A percentile compares a stretch with the other conserved stretches of the same genome.
Evolutionary conservation across 2,797 vertebrate species (phyloP).

Genomic region (Poecilia velifera): DNA sequence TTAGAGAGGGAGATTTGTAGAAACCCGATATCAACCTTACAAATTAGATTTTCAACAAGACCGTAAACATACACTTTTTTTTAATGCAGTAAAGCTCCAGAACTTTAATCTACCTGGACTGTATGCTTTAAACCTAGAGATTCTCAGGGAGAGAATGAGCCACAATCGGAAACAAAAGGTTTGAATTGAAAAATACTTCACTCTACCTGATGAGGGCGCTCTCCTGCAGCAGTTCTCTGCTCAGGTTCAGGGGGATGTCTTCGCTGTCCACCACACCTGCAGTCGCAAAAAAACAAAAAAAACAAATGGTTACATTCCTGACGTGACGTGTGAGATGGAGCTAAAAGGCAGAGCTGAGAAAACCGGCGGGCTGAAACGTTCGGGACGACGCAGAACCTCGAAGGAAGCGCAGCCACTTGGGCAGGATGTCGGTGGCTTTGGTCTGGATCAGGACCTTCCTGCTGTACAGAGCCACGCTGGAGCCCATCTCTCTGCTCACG

Average conservation of each 20-base stretch:
- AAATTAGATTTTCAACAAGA: not conserved
- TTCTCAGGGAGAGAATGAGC: no score
- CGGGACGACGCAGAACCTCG: constrained; percentile 77
- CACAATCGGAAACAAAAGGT: not conserved
- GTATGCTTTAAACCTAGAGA: not conserved
- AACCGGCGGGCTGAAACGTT: not conserved
- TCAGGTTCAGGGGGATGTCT: constrained; percentile 96
- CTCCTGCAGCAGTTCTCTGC: constrained; percentile 96
- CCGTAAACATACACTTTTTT: not conserved
- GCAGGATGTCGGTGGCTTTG: constrained; percentile 92
- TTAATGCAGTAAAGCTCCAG: not conserved
- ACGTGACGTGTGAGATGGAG: not conserved
- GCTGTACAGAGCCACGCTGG: constrained; percentile 92
- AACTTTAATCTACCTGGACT: not conserved
- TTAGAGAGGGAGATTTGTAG: not conserved
- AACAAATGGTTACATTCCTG: not conserved
- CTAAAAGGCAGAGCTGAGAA: not conserved
- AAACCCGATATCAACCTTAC: not conserved
- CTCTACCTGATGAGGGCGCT: constrained; percentile 92
- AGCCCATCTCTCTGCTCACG: constrained; percentile 93
- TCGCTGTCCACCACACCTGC: constrained; percentile 98
- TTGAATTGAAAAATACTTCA: not conserved
- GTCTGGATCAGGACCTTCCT: constrained; percentile 96
- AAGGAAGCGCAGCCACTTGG: constrained; percentile 96
- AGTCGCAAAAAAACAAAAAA: not conserved